Evolutionary conservation across 2,797 vertebrate species (phyloP).

Genomic region (Paedocypris micromegethes): DNA sequence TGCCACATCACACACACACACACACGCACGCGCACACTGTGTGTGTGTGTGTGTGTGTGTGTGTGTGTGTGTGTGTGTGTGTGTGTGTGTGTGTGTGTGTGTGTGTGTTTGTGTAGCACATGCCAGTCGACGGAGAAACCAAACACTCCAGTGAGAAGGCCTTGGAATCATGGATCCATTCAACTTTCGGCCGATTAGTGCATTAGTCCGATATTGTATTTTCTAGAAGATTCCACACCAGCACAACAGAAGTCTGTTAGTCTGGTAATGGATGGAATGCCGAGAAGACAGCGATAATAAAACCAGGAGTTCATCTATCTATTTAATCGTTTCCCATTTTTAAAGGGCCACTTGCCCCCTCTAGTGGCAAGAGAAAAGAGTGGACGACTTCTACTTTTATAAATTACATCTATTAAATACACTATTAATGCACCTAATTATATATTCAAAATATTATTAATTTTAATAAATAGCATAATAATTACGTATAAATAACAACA

Average conservation of each 20-base stretch:
- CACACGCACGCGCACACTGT: not conserved
- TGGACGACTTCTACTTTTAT: too few species aligned
- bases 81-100: constrained; percentile 11
- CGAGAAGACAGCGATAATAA: not conserved
- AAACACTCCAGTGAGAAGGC: constrained; percentile 12
- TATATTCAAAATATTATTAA: too few species aligned
- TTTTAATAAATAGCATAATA: too few species aligned
- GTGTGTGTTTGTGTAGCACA: constrained; percentile 17
- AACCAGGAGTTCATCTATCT: too few species aligned
- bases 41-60: constrained; percentile 2
- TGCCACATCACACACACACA: not conserved
- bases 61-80: constrained; percentile 8
- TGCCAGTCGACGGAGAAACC: constrained; percentile 21
- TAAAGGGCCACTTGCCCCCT: too few species aligned
- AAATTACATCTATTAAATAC: too few species aligned
- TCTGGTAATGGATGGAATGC: constrained; percentile 21
- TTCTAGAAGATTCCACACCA: not conserved
- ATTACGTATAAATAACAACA: too few species aligned
- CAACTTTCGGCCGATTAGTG: not conserved
- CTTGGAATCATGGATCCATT: constrained; percentile 8
- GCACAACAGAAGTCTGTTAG: constrained; percentile 10
- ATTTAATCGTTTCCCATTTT: too few species aligned
- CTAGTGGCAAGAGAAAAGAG: too few species aligned
- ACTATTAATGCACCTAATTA: too few species aligned
- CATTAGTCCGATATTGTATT: too few species aligned